Evolutionary conservation across 2,113 vertebrate genomes (phyloP), one percentile per base, ranked within the genome.

Genomic region (Drymodes brunneopygia): DNA sequence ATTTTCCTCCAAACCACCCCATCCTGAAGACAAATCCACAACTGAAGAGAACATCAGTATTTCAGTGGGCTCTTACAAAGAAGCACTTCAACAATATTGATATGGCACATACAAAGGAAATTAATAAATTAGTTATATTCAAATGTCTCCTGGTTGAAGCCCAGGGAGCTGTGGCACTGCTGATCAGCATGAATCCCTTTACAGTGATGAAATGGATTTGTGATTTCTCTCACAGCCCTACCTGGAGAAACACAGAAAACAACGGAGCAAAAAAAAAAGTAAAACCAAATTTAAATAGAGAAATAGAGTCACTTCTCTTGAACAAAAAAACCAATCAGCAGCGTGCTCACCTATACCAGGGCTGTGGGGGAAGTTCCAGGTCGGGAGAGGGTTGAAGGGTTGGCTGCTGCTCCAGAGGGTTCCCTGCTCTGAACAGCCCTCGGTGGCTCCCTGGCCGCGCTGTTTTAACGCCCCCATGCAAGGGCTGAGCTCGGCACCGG

Each of bases 201-300:
- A 31, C n/a, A 74, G 27, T 6, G 28, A 56, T 1, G 0, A 81
- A 83, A 38, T 0, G 4, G 38, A 47, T 6, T 2, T 17, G 45
- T 38, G 42, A 42, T 42, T 42, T 42, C 12, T 25, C 60, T 62
- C 79, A 33, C 35, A 53, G 18, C 36, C 42, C 53, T 22, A 25
- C 23, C 48, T 38, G 53, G 80, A 62, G 11, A 7, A 83, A 66
- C 28, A 25, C 62, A 18, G 60, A 36, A 66, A 81, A 48, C 11
- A 54, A 48, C 4, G 0, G 27, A 29, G 54, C 12, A 15, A 1
- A 12, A 77, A 12, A 77, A 83, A 38, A 58, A 3, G 20, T 4
- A 45, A 74, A 84, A 53, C 0, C 8, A 8, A 54, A 79, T 23
- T 8, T 24, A 40, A 90, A 13, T 0, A 51, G 18, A 62, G 44